Conservation (phyloP, 2,113 vertebrate genomes). For the Cyrtonyx montezumae region DNA sequence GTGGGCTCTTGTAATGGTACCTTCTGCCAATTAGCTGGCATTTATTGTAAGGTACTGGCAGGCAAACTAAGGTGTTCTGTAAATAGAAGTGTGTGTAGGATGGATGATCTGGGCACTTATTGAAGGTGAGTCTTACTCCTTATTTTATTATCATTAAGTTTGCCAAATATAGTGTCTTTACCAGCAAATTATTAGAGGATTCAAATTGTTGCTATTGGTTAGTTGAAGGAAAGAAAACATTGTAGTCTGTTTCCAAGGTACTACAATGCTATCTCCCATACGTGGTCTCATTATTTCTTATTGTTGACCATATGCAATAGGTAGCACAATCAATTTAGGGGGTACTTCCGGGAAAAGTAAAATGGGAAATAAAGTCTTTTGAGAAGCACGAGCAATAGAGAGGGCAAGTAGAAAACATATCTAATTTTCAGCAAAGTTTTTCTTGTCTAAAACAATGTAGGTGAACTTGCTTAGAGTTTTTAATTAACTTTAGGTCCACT, state of each 20-base stretch:
- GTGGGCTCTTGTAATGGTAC: neutral
- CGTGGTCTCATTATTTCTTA: neutral
- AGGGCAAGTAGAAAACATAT: neutral
- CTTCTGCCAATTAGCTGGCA: neutral
- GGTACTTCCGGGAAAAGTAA: neutral
- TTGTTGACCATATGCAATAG: neutral
- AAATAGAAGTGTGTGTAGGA: neutral
- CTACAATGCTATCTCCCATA: neutral
- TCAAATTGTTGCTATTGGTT: neutral
- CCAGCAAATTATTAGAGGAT: neutral
- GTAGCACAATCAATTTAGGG: neutral
- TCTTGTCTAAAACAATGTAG: constrained; percentile 2
- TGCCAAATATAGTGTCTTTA: neutral
- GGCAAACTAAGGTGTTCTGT: neutral
- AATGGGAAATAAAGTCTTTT: neutral
- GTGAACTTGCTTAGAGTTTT: neutral
- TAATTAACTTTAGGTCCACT: neutral
- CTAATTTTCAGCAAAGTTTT: neutral
- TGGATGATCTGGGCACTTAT: neutral
- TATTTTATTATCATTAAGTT: neutral
- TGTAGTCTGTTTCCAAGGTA: neutral
- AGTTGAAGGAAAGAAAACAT: neutral
- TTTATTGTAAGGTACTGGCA: neutral
- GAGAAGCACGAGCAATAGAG: neutral
- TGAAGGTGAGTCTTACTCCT: neutral